A percentile compares a stretch with the other conserved stretches of the same genome.
Evolutionary conservation across 2,888 invertebrate genomes (phyloP).

Genomic region (Amphipoea lucens): DNA sequence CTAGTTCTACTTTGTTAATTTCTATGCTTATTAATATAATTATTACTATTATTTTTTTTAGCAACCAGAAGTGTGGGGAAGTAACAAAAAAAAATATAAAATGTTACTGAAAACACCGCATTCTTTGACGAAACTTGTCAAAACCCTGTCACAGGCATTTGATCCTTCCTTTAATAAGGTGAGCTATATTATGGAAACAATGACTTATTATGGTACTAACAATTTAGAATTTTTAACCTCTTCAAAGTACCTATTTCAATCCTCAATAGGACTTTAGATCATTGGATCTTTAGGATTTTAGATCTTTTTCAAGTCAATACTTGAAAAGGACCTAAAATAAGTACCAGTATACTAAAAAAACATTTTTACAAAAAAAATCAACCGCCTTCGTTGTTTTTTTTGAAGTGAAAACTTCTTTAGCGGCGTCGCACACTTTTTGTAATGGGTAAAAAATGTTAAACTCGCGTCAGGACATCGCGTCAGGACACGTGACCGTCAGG

Average conservation of each 20-base stretch:
- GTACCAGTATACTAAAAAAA: too few species aligned
- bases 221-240: background rate
- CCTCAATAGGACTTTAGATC: too few species aligned
- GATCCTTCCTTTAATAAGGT: slow-evolving; percentile 82
- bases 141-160: slow-evolving; percentile 74
- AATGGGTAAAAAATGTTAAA: too few species aligned
- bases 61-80: slow-evolving; percentile 21
- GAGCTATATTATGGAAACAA: slow-evolving; percentile 6
- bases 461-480: too few species aligned
- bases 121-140: slow-evolving; percentile 77
- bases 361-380: too few species aligned
- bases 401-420: too few species aligned
- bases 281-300: too few species aligned
- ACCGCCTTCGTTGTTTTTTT: too few species aligned
- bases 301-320: too few species aligned
- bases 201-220: background rate
- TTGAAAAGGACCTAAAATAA: background rate
- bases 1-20: background rate
- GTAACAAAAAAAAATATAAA: slow-evolving; percentile 27
- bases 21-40: background rate
- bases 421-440: too few species aligned
- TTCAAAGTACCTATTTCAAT: background rate
- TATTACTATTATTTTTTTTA: slow-evolving; percentile 16
- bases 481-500: too few species aligned
- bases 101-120: slow-evolving; percentile 63